Evolutionary conservation across 2,113 vertebrate genomes (phyloP).

Genomic region (Phylloscopus whistleri): DNA sequence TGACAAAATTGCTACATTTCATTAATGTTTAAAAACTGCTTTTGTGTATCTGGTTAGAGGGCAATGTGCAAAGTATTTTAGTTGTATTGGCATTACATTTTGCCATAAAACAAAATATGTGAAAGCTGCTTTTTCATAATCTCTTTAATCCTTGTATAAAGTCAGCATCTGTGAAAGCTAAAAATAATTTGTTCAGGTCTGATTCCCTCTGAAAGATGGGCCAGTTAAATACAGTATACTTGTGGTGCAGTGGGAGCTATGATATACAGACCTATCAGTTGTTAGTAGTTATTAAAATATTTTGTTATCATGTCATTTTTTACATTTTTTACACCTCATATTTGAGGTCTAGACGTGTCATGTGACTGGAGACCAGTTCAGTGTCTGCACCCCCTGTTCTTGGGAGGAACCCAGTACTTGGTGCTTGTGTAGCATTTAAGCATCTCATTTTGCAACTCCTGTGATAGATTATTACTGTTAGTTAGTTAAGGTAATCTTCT

Average conservation of each 20-base stretch:
- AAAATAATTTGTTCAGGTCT: slow-evolving; percentile 29
- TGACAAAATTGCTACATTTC: neutral
- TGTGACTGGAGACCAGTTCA: neutral
- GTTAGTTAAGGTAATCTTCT: neutral
- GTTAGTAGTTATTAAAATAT: neutral
- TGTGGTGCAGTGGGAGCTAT: neutral
- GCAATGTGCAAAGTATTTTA: neutral
- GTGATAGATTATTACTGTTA: neutral
- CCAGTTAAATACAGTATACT: neutral
- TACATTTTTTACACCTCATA: neutral
- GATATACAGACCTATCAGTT: neutral
- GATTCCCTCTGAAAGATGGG: neutral
- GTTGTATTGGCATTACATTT: neutral
- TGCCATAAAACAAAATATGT: neutral
- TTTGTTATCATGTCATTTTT: neutral
- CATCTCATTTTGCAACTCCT: neutral
- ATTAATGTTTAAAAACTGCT: neutral
- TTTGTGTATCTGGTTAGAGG: neutral
- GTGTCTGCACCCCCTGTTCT: neutral
- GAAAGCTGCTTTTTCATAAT: slow-evolving; percentile 53
- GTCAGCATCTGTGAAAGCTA: slow-evolving; percentile 27
- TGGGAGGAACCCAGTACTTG: neutral
- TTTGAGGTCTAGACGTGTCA: neutral
- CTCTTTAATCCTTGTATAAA: slow-evolving; percentile 33
- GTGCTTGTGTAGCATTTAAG: neutral